phyloP scores from a whole-genome alignment of 2,888 invertebrate species.

The Ceraclea dissimilis region DNA sequence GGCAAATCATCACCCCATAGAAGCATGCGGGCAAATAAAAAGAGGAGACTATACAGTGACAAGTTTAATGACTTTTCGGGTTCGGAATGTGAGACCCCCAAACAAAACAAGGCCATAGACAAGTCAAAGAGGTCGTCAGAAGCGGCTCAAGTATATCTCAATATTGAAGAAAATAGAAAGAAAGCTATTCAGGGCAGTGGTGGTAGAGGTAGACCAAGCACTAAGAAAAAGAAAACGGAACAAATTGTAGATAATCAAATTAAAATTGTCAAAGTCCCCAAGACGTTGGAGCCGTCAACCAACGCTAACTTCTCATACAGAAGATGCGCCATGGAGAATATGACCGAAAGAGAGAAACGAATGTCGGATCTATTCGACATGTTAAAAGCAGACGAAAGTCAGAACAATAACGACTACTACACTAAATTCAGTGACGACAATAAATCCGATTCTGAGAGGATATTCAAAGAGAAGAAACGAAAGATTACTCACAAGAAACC shows the following conservation, averaged over 20 bases:
- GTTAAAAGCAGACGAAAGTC: no score
- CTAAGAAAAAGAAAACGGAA: not conserved
- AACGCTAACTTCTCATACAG: not conserved
- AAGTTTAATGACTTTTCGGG: not conserved
- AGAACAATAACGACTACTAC: no score
- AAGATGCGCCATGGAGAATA: not conserved
- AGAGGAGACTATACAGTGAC: not conserved
- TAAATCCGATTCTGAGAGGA: no score
- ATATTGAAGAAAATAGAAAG: not conserved
- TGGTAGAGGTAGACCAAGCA: not conserved
- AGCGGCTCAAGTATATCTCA: not conserved
- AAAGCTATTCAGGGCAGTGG: not conserved
- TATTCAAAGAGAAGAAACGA: no score
- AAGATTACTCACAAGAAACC: no score
- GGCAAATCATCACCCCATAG: no score
- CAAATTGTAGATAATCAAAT: no score
- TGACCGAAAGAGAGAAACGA: not conserved
- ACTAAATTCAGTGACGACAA: no score
- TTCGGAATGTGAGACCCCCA: not conserved
- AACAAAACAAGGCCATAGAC: not conserved
- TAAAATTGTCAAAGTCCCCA: not conserved
- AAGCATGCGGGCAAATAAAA: not conserved
- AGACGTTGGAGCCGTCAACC: not conserved
- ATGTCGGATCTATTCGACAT: no score
- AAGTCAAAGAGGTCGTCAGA: not conserved